A percentile compares a stretch with the other conserved stretches of the same genome.
Conservation (phyloP, 2,888 invertebrate species). For the Heliconius erato region DNA sequence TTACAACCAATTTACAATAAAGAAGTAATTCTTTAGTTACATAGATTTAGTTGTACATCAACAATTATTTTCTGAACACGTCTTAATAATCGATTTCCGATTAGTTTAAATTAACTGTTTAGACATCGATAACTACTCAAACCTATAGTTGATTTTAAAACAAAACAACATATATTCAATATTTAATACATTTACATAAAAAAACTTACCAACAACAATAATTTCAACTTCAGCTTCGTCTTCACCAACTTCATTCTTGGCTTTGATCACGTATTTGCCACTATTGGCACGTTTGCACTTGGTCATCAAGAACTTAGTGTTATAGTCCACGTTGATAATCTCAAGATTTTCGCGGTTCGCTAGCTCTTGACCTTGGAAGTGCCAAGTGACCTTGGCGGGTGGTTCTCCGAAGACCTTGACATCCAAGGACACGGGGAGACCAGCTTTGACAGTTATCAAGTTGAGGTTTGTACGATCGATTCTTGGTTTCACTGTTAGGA, state of each 20-base stretch:
- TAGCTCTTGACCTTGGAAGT: constrained; percentile 89
- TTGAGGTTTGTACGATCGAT: constrained; percentile 96
- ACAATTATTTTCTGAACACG: no score
- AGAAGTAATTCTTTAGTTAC: no score
- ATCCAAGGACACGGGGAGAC: constrained; percentile 94
- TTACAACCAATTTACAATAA: no score
- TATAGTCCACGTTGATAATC: constrained; percentile 94
- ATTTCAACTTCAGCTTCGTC: constrained; percentile 97
- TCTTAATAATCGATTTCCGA: no score
- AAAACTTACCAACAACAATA: constrained; percentile 88
- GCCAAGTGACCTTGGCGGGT: constrained; percentile 96
- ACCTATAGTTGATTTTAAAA: no score
- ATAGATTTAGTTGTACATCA: no score
- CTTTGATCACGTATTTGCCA: constrained; percentile 95
- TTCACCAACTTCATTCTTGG: constrained; percentile 96
- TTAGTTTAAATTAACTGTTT: no score
- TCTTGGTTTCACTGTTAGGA: constrained; percentile 92
- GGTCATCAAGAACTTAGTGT: constrained; percentile 95
- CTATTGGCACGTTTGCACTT: constrained; percentile 92
- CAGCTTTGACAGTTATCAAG: constrained; percentile 93
- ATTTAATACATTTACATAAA: neutral
- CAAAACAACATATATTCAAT: neutral
- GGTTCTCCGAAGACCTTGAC: constrained; percentile 97
- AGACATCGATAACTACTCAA: no score
- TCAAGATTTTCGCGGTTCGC: constrained; percentile 87